These are phyloP conservation scores for Oligia latruncula DNA, from an alignment of 2,888 invertebrate species.

Conservation along the genomic window DNA sequence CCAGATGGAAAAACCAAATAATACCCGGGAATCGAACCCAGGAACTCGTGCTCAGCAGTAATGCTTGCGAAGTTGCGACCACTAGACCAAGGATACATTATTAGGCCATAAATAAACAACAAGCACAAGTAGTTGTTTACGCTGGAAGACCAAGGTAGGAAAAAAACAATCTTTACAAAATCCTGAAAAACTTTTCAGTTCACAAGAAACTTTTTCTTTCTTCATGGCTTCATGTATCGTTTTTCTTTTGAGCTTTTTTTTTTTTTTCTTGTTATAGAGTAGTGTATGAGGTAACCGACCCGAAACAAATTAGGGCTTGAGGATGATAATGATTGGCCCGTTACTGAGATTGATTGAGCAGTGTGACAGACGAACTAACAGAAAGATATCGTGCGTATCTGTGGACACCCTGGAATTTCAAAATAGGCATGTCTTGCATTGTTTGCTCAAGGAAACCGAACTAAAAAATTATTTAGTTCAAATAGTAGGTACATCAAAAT, in stretches of 20 bases:
- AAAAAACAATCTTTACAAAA: constrained; percentile 11
- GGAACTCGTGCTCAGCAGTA: not conserved
- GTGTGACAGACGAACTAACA: not conserved
- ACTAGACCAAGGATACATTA: no score
- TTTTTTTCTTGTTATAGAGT: not conserved
- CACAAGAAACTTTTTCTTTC: constrained; percentile 34
- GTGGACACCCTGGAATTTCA: no score
- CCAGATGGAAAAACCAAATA: no score
- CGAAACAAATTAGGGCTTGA: not conserved
- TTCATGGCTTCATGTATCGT: constrained; percentile 33
- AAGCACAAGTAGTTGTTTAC: not conserved
- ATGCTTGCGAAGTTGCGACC: not conserved
- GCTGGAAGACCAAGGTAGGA: not conserved
- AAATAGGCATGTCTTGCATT: no score
- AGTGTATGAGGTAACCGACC: not conserved
- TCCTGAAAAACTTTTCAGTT: constrained; percentile 6
- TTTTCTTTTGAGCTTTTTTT: constrained; percentile 1
- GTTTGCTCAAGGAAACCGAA: not conserved
- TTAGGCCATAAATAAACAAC: constrained; percentile 11
- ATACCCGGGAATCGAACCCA: not conserved
- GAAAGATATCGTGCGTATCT: no score
- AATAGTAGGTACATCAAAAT: no score
- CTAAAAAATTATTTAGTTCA: not conserved
- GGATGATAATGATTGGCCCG: no score
- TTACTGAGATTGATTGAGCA: not conserved